A percentile compares a stretch with the other conserved stretches of the same genome.
phyloP scores from a whole-genome alignment of 2,888 invertebrate species.

The Sinelater perroti region DNA sequence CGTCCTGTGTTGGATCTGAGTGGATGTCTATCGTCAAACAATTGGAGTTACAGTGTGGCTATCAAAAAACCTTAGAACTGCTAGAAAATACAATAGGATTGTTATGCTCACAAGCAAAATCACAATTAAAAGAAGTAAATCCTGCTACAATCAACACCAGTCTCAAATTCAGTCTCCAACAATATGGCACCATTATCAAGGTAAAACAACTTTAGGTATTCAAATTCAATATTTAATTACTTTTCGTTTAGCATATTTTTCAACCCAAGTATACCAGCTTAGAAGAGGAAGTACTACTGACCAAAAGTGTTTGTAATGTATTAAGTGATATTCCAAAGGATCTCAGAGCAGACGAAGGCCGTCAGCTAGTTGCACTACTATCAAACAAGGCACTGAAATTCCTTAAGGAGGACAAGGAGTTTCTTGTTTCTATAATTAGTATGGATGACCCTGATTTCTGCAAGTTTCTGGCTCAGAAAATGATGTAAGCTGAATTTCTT shows the following conservation, averaged over 20 bases:
- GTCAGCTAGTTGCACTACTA: slow-evolving; percentile 50
- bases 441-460: not conserved
- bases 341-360: slow-evolving; percentile 50
- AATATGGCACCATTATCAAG: slow-evolving; percentile 50
- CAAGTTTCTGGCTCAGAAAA: too few species aligned
- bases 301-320: slow-evolving; percentile 50
- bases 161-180: slow-evolving; percentile 51
- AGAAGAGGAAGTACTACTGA: slow-evolving; percentile 45
- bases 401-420: slow-evolving; percentile 47
- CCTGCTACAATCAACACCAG: slow-evolving; percentile 40
- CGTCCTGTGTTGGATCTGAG: slow-evolving; percentile 52
- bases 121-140: slow-evolving; percentile 44
- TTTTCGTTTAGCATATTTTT: slow-evolving; percentile 37
- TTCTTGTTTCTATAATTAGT: not conserved
- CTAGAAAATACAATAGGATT: slow-evolving; percentile 52
- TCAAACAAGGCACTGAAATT: slow-evolving; percentile 48
- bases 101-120: slow-evolving; percentile 50
- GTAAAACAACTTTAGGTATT: slow-evolving; percentile 41
- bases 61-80: slow-evolving; percentile 44
- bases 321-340: slow-evolving; percentile 49
- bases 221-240: slow-evolving; percentile 1
- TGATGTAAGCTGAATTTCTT: too few species aligned
- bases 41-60: slow-evolving; percentile 39
- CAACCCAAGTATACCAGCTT: slow-evolving; percentile 32
- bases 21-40: slow-evolving; percentile 50